phyloP scores from a whole-genome alignment of 1,140 invertebrate genomes.

The Drosophila ambigua region DNA sequence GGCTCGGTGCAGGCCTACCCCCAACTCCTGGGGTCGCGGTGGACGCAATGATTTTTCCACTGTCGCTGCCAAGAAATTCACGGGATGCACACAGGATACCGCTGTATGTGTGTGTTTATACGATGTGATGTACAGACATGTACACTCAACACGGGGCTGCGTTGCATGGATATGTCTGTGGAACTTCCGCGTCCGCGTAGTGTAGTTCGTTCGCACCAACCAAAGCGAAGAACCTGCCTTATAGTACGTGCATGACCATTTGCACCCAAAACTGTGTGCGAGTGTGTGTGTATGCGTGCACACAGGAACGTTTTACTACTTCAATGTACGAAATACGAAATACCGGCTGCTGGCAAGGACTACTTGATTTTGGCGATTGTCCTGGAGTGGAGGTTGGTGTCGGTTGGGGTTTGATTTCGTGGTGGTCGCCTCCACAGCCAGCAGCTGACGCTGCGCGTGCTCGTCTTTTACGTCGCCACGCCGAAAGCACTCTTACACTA shows the following conservation, averaged over 20 bases:
- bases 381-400: conserved; percentile 29
- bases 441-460: conserved; percentile 76
- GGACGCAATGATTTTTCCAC: conserved; percentile 40
- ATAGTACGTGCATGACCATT: conserved; percentile 22
- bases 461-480: conserved; percentile 61
- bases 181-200: no score
- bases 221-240: conserved; percentile 2
- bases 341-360: conserved; percentile 50
- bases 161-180: not conserved
- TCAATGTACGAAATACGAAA: conserved; percentile 43
- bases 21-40: not conserved
- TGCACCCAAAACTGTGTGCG: conserved; percentile 14
- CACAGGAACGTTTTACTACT: conserved; percentile 38
- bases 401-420: conserved; percentile 41
- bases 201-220: no score
- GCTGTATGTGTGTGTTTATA: conserved; percentile 3
- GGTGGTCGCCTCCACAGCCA: conserved; percentile 42
- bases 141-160: conserved; percentile 2
- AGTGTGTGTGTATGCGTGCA: conserved; percentile 29
- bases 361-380: conserved; percentile 6
- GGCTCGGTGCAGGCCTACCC: conserved; percentile 9
- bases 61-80: conserved; percentile 37
- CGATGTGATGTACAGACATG: not conserved
- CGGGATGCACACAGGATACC: conserved; percentile 67
- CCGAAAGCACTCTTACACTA: conserved; percentile 17